Base-by-base conservation (phyloP, 2,888 invertebrate genomes). In the Caenorhabditis virilis region DNA sequence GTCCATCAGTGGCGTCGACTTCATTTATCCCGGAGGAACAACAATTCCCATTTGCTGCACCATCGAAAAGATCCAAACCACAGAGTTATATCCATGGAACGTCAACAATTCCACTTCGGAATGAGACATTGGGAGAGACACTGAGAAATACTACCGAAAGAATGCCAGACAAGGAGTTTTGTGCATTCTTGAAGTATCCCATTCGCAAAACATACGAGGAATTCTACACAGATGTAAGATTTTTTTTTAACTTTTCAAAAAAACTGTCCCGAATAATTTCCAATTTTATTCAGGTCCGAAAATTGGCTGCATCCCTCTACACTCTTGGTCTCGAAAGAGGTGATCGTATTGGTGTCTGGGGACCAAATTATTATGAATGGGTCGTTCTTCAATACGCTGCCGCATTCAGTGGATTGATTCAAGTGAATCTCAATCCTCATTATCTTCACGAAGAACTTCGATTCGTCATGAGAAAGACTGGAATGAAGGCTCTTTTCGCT, bases 331-430 rank as follows among this genome's bases (percentile, higher is more conserved):
- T 92, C 18, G 82, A 88, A 56, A 87, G 84, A 25, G 91, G 91
- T 0, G 92, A 93, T 78, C 84, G 89, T 9, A 80, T 93, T 1
- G 92, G 90, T 0, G 86, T 93, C n/a, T 91, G 90, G 90, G 88
- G 89, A 0, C 90, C 91, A 0, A 93, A 91, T 84, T 69, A 71
- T 50, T 83, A 88, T 46, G 89, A 91, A 80, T 93, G 92, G 92
- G 87, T 89, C 60, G 76, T 91, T 0, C 85, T 88, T 0, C 88
- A 89, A 82, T 85, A 89, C 80, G 91, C 89, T 0, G 88, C 89
- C 1, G 88, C 89, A 0, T 88, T 90, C 68, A 87, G 88, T 0
- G 92, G 92, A 0, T 84, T 91, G 0, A 86, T 90, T 18, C 85
- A 90, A 84, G 91, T 91, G 9, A 89, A 89, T 49, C 87, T 92